Conservation (phyloP, 2,797 vertebrate genomes). For the Myiothlypis chrysogaster region DNA sequence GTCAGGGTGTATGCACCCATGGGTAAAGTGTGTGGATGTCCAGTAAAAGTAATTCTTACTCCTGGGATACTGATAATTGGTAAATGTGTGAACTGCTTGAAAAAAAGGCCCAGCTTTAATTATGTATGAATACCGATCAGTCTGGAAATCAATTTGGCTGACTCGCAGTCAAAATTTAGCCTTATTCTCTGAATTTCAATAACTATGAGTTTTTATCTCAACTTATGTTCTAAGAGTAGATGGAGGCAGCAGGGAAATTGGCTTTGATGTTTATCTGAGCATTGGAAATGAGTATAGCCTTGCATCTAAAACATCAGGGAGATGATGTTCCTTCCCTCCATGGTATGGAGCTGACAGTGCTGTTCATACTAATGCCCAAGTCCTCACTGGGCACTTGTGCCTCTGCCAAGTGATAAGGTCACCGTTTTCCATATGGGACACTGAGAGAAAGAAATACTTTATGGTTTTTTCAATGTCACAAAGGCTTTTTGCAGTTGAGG, state of each 20-base stretch:
- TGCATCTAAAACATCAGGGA: neutral
- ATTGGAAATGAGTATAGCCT: neutral
- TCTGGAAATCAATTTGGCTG: slow-evolving; percentile 18
- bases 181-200: neutral
- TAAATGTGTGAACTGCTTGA: neutral
- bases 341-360: neutral
- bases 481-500: neutral
- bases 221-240: neutral
- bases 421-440: fast-evolving
- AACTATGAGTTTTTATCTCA: neutral
- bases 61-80: neutral
- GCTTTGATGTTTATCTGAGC: slow-evolving; percentile 6
- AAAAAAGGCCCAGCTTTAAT: neutral
- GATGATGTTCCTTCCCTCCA: neutral
- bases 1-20: neutral
- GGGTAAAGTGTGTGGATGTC: neutral
- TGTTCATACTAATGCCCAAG: neutral
- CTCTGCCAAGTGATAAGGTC: neutral
- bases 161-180: neutral
- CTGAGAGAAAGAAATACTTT: neutral
- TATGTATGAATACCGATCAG: neutral
- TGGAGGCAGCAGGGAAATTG: neutral
- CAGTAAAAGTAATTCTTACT: neutral
- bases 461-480: fast-evolving
- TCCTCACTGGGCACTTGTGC: neutral